Base-by-base conservation (phyloP, 2,888 invertebrate species). In the Harpalus rubripes region DNA sequence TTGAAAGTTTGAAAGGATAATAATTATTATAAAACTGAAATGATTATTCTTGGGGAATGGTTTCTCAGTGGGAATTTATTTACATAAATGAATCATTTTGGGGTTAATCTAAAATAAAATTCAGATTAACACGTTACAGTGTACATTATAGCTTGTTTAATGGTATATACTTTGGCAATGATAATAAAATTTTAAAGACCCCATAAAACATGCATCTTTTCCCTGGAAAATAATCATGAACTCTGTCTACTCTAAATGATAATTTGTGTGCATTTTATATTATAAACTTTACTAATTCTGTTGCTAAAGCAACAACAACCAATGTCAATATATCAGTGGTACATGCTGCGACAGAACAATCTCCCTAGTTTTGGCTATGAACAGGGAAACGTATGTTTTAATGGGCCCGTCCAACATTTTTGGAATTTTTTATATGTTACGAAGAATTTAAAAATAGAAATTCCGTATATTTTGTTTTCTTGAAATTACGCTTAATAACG, bases 41-140 rank as follows among this genome's bases (percentile, higher is more conserved):
- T 63, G 12, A 39, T 39, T 68, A 32, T 68, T 15, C 26, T 68
- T 68, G 22, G 32, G 32, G 15, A 68, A 68, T 32, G 26, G 68
- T 68, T 68, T 39, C n/a, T 7, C 15, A 32, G 68, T 22, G 18
- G 26, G 26, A 22, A 68, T n/a, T 68, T 68, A 68, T 68, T 68
- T 68, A 68, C 68, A 68, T 68, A 68, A 68, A 68, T 68, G 68
- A 68, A 68, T 68, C 68, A 26, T 68, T 68, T 39, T 15, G 68
- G 39, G 39, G 68, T 68, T 68, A 68, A 68, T n/a, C 32, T 39
- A 10, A 68, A 68, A 68, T 68, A 68, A 39, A 68, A 68, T 68
- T 68, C 8, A 39, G 68, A 68, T 68, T 68, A 68, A 68, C 68
- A 68, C 26, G 10, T 68, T 39, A 39, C n/a, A 68, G 10, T 32